Conservation (phyloP, 37 sponge, comb jelly and placozoan genomes). For the Axinella damicornis region DNA sequence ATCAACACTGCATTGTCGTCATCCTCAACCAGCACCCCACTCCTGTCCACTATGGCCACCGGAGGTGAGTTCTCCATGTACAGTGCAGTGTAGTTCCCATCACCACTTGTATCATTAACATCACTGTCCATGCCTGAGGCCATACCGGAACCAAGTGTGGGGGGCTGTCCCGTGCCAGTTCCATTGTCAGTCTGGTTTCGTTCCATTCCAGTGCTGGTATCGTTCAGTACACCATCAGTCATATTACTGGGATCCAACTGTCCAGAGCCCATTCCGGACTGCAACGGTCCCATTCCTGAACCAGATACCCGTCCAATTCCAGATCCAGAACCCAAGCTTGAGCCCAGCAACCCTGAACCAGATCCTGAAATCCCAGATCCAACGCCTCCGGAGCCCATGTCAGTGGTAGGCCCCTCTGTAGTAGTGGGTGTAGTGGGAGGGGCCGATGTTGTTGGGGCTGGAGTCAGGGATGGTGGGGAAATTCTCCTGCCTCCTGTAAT, state of each 20-base stretch:
- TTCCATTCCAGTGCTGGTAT: too few relatives aligned
- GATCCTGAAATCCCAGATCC: conserved; percentile 23
- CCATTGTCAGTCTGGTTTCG: neutral
- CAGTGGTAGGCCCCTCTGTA: conserved; percentile 1
- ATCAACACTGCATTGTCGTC: conserved; percentile 71
- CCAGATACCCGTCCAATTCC: conserved; percentile 20
- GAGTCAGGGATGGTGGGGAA: neutral
- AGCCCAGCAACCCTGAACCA: conserved; percentile 21
- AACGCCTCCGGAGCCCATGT: conserved; percentile 22
- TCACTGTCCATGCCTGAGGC: neutral
- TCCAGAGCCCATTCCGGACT: neutral
- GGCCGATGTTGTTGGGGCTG: neutral
- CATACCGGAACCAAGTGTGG: neutral
- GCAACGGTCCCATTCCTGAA: neutral
- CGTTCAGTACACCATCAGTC: neutral
- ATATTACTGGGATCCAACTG: neutral
- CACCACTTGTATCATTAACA: conserved; percentile 14
- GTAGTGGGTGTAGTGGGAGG: conserved; percentile 12
- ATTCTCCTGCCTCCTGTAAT: conserved; percentile 17
- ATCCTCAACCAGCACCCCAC: conserved; percentile 59
- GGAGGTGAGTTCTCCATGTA: conserved; percentile 65
- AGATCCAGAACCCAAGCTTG: conserved; percentile 16
- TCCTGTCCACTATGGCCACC: conserved; percentile 55
- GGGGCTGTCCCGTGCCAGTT: neutral
- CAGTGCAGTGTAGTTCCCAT: conserved; percentile 6